Evolutionary conservation across 1,140 invertebrate genomes (phyloP), one percentile per base, ranked within the genome.

Genomic region (Dendrolimus punctatus): DNA sequence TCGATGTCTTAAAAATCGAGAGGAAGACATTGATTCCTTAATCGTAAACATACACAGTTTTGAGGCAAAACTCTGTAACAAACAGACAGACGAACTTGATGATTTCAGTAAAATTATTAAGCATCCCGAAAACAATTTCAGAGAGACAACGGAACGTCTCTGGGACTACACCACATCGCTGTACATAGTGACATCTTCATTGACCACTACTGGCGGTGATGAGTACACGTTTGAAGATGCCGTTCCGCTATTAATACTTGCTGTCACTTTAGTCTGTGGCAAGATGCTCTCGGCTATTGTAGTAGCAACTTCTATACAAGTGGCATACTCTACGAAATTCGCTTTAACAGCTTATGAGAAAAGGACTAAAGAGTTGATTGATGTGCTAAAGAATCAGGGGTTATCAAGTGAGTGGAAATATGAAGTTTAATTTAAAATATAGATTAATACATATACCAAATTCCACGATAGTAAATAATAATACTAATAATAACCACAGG

Each of bases 351-450:
- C 55, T n/a, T 88, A 88, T 40, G 83, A 87, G 56, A 76, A 64
- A 38, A 57, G 58, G 6, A 82, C 76, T 0, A 60, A 49, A 5
- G 73, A 86, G 51, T 66, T 88, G 0, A 73, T 83, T 47, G 74
- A 85, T 54, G 64, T 80, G 49, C 49, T 88, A 23, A 76, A 76
- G 50, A 86, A 85, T 58, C 81, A 85, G 55, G 81, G 82, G 44
- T 55, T 87, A 5, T 87, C 84, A 7, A 60, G 82, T 82, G 64
- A 68, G 60, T 65, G 23, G 23, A 23, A 39, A 48, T 40, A 47
- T 8, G 49, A n/a, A 0, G 6, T 51, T 40, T 9, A 39, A 49
- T 23, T 23, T 10, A 55, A 47, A 53, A 48, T 55, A 37, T 41
- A 10, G 46, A 36, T 51, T 53, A 42, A 45, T 51, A 23, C 23